Percentiles rank a stretch among this genome's conserved stretches.
These are phyloP conservation scores for Podilymbus podiceps DNA, from an alignment of 2,113 vertebrate species.

Conservation along the genomic window DNA sequence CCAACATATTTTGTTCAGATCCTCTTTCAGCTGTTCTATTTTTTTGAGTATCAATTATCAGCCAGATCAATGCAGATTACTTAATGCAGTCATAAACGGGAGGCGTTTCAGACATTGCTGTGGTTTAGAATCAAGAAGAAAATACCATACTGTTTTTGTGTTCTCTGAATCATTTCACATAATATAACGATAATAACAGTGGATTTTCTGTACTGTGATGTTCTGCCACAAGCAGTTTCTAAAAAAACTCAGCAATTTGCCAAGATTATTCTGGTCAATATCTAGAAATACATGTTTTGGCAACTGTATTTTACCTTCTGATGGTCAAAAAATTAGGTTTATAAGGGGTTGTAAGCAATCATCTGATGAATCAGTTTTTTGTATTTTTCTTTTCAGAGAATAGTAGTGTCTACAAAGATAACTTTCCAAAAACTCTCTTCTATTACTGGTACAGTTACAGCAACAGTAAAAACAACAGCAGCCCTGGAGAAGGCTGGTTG, in stretches of 20 bases:
- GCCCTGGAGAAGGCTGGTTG: neutral
- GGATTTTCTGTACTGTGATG: neutral
- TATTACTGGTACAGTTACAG: neutral
- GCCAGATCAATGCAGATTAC: neutral
- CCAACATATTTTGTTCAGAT: slow-evolving; percentile 21
- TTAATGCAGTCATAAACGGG: neutral
- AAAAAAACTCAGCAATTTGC: neutral
- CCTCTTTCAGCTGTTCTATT: neutral
- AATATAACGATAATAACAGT: neutral
- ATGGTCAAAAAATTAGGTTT: neutral
- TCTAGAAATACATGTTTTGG: neutral
- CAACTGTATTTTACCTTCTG: neutral
- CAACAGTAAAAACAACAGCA: neutral
- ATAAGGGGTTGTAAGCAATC: neutral
- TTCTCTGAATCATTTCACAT: slow-evolving; percentile 7
- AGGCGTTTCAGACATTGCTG: slow-evolving; percentile 14
- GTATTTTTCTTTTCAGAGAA: neutral
- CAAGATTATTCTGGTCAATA: neutral
- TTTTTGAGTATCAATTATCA: neutral
- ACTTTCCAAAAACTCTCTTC: neutral
- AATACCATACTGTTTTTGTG: neutral
- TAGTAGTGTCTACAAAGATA: neutral
- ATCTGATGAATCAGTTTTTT: neutral
- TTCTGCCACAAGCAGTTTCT: neutral
- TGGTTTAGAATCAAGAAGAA: slow-evolving; percentile 15